Percentiles rank a stretch among this genome's conserved stretches.
Evolutionary conservation across 2,797 vertebrate species (phyloP).

Genomic region (Chromis chromis): DNA sequence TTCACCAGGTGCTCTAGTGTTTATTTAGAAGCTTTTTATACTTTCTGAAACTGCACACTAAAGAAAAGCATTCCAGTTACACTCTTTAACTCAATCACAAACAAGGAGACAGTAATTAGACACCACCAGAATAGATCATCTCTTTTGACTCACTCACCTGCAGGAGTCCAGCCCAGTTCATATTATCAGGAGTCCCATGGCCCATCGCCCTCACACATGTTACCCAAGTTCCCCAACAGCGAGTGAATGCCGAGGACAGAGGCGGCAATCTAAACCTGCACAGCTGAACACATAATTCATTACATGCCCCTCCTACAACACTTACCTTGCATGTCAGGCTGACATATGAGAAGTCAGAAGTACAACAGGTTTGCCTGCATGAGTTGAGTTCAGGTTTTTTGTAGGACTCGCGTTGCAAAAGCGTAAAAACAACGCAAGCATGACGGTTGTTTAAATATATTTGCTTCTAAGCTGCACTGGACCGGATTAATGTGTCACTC

Average conservation of each 20-base stretch:
- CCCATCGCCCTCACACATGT: conserved; percentile 71
- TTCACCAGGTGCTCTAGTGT: background rate
- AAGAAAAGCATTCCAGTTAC: background rate
- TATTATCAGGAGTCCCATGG: conserved; percentile 78
- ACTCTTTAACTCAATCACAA: conserved; percentile 22
- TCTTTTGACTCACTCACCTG: conserved; percentile 79
- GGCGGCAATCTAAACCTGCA: conserved; percentile 64
- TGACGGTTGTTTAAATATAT: background rate
- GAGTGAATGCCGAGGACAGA: conserved; percentile 48
- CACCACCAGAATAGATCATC: conserved; percentile 18
- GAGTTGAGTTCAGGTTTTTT: conserved; percentile 12
- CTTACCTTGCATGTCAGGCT: conserved; percentile 35
- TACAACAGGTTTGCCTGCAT: conserved; percentile 63
- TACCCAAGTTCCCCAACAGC: conserved; percentile 49
- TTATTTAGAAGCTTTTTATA: background rate
- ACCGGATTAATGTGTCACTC: conserved; percentile 1
- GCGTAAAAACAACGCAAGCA: conserved; percentile 5
- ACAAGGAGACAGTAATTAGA: conserved; percentile 25
- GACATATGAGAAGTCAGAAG: conserved; percentile 39
- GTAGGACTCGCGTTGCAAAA: background rate
- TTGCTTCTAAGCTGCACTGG: background rate
- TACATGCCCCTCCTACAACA: conserved; percentile 72
- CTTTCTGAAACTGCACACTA: background rate
- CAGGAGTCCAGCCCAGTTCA: conserved; percentile 79
- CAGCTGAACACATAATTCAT: conserved; percentile 54